Percentiles rank a stretch among this genome's conserved stretches.
These are phyloP conservation scores for Anableps anableps DNA, from an alignment of 2,797 vertebrate genomes.

Conservation along the genomic window DNA sequence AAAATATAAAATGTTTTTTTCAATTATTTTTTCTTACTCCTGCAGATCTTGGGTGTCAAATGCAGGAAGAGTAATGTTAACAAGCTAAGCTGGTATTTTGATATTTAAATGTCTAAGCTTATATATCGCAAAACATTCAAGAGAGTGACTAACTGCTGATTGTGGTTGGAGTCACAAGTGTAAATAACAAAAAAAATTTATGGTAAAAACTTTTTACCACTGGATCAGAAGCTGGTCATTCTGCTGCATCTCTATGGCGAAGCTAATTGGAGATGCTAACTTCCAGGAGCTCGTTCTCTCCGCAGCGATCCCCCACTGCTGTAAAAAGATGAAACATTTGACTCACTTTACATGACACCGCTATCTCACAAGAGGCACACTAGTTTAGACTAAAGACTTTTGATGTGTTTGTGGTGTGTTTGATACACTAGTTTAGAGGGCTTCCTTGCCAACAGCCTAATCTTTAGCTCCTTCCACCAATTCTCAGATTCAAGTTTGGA, in stretches of 20 bases:
- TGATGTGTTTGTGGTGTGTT: conserved; percentile 13
- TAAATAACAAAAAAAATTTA: not conserved
- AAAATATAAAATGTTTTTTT: not conserved
- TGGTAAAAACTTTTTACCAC: not conserved
- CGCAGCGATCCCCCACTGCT: not conserved
- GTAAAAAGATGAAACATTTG: too few relatives aligned
- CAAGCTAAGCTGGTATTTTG: too few relatives aligned
- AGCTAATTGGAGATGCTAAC: too few relatives aligned
- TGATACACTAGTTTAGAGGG: conserved; percentile 18
- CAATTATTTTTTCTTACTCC: not conserved
- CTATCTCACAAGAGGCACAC: not conserved
- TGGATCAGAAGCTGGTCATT: not conserved
- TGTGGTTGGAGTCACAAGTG: too few relatives aligned
- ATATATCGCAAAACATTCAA: not conserved
- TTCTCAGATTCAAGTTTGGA: too few relatives aligned
- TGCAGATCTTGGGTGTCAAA: too few relatives aligned
- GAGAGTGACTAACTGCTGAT: not conserved
- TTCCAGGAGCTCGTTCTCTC: too few relatives aligned
- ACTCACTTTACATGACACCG: too few relatives aligned
- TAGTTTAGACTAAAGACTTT: conserved; percentile 38
- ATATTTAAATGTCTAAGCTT: too few relatives aligned
- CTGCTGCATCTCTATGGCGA: not conserved
- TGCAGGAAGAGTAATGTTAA: too few relatives aligned
- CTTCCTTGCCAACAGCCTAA: too few relatives aligned
- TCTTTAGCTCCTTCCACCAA: too few relatives aligned